phyloP scores from a whole-genome alignment of 2,797 vertebrate genomes.

The Lutjanus argentimaculatus region DNA sequence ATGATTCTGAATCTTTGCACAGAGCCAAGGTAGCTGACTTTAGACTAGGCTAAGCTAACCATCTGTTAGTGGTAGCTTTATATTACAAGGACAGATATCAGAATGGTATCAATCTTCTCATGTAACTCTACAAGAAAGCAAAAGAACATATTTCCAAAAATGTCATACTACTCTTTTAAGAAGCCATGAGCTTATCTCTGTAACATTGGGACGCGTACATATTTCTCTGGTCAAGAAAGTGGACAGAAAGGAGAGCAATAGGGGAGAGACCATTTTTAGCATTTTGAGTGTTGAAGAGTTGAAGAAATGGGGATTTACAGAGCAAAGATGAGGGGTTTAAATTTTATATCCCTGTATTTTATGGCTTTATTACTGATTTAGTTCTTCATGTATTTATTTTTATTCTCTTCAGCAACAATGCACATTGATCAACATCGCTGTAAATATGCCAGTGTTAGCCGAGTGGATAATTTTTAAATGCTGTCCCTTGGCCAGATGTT shows the following conservation, averaged over 20 bases:
- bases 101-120: neutral
- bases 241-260: neutral
- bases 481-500: slow-evolving; percentile 12
- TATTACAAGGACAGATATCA: neutral
- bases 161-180: neutral
- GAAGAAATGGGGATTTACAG: neutral
- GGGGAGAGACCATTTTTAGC: neutral
- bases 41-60: slow-evolving; percentile 1
- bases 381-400: neutral
- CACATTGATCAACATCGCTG: slow-evolving; percentile 9
- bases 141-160: neutral
- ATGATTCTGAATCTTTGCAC: neutral
- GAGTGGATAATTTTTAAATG: slow-evolving; percentile 2
- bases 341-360: neutral
- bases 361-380: neutral
- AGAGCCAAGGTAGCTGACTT: neutral
- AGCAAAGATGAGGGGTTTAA: neutral
- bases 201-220: neutral
- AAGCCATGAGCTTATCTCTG: neutral
- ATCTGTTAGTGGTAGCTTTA: neutral
- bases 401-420: slow-evolving; percentile 2
- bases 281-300: neutral
- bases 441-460: slow-evolving; percentile 1
- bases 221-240: neutral
- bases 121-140: neutral